These are phyloP conservation scores for Mythimna albipuncta DNA, from an alignment of 2,888 invertebrate genomes.

Conservation along the genomic window DNA sequence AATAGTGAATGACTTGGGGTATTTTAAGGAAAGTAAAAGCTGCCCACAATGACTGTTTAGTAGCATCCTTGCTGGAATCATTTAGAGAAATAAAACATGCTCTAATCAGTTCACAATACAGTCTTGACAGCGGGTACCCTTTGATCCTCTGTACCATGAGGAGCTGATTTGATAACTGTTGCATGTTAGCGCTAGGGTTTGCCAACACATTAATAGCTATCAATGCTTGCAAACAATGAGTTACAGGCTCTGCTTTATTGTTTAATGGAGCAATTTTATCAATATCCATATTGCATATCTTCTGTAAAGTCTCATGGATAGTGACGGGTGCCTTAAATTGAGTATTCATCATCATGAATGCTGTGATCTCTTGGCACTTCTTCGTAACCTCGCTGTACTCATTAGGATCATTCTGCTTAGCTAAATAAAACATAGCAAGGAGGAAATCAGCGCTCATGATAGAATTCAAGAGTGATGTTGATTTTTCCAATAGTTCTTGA, in stretches of 20 bases:
- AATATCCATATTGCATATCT: slow-evolving; percentile 91
- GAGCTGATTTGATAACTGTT: slow-evolving; percentile 95
- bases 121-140: slow-evolving; percentile 94
- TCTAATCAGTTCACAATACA: slow-evolving; percentile 97
- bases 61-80: slow-evolving; percentile 94
- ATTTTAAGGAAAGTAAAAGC: slow-evolving; percentile 98
- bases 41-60: slow-evolving; percentile 97
- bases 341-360: slow-evolving; percentile 90
- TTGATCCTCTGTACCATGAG: slow-evolving; percentile 96
- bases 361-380: slow-evolving; percentile 94
- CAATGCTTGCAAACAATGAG: slow-evolving; percentile 94
- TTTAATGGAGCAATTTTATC: slow-evolving; percentile 91
- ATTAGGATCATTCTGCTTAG: slow-evolving; percentile 95
- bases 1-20: slow-evolving; percentile 94
- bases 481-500: slow-evolving; percentile 93
- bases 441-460: slow-evolving; percentile 94
- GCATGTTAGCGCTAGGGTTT: slow-evolving; percentile 96
- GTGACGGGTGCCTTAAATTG: slow-evolving; percentile 89
- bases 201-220: slow-evolving; percentile 96
- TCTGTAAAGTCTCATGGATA: slow-evolving; percentile 91
- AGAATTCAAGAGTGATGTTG: slow-evolving; percentile 92
- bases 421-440: slow-evolving; percentile 95
- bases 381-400: slow-evolving; percentile 92
- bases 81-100: slow-evolving; percentile 97
- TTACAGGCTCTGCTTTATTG: slow-evolving; percentile 92